Percentiles rank a stretch among this genome's conserved stretches.
Conservation (phyloP, 2,888 invertebrate genomes). For the Germaria angustata region DNA sequence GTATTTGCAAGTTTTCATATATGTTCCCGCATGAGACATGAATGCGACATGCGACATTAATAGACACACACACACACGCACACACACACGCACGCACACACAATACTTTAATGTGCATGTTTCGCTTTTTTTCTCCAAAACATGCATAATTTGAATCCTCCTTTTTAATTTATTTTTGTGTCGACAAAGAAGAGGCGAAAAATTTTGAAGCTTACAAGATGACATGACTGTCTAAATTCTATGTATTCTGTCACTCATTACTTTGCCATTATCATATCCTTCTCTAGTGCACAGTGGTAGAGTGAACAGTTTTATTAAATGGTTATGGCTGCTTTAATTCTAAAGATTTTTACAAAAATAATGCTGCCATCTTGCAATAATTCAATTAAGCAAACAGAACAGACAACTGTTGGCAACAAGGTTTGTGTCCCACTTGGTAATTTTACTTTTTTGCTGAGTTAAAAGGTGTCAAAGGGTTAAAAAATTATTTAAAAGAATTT, state of each 20-base stretch:
- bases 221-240: conserved; percentile 45
- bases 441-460: too few relatives aligned
- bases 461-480: too few relatives aligned
- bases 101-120: conserved; percentile 24
- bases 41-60: conserved; percentile 34
- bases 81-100: conserved; percentile 36
- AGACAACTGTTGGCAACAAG: too few relatives aligned
- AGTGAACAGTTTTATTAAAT: not conserved
- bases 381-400: too few relatives aligned
- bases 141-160: conserved; percentile 47
- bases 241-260: conserved; percentile 10
- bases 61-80: conserved; percentile 16
- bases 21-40: conserved; percentile 7
- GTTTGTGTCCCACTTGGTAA: too few relatives aligned
- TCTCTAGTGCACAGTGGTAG: conserved; percentile 8
- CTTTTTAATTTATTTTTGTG: not conserved
- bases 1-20: conserved; percentile 11
- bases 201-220: conserved; percentile 58
- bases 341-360: too few relatives aligned
- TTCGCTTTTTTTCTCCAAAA: conserved; percentile 13
- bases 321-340: too few relatives aligned
- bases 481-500: too few relatives aligned
- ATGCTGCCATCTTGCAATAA: too few relatives aligned
- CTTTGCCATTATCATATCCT: not conserved
- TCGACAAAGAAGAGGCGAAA: not conserved